Percentiles rank a stretch among this genome's conserved stretches.
Conservation (phyloP, 2,113 vertebrate genomes). For the Myrmecobius fasciatus region DNA sequence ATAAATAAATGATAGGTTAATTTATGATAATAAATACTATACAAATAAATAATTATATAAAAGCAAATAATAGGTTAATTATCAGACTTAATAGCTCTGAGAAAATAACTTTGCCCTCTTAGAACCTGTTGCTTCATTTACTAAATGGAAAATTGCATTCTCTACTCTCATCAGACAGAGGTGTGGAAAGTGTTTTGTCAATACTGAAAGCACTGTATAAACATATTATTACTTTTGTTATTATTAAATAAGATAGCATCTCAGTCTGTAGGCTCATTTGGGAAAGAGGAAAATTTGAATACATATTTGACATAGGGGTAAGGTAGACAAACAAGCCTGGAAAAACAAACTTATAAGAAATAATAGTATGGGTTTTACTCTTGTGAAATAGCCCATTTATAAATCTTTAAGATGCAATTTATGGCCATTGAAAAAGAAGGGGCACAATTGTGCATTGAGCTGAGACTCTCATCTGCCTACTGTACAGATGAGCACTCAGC, state of each 20-base stretch:
- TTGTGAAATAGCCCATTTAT: constrained; percentile 32
- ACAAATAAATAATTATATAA: too few relatives aligned
- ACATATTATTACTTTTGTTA: not conserved
- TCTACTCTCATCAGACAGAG: not conserved
- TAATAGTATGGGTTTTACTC: constrained; percentile 20
- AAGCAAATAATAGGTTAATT: too few relatives aligned
- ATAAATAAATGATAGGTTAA: too few relatives aligned
- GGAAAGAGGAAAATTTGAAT: constrained; percentile 45
- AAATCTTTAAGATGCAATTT: constrained; percentile 19
- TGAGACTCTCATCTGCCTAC: not conserved
- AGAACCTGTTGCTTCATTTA: not conserved
- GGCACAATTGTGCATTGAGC: not conserved
- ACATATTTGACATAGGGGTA: constrained; percentile 24
- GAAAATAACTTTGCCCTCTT: not conserved
- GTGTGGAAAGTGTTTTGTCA: not conserved
- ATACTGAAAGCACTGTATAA: not conserved
- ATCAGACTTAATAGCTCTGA: not conserved
- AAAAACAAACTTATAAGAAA: constrained; percentile 64
- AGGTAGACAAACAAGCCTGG: constrained; percentile 45
- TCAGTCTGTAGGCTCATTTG: not conserved
- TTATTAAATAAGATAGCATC: not conserved
- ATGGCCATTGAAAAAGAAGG: not conserved
- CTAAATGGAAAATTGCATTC: not conserved
- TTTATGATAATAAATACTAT: too few relatives aligned
- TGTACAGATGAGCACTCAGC: too few relatives aligned